Conservation (phyloP, 2,888 invertebrate genomes). For the Nemapogon koenigi region DNA sequence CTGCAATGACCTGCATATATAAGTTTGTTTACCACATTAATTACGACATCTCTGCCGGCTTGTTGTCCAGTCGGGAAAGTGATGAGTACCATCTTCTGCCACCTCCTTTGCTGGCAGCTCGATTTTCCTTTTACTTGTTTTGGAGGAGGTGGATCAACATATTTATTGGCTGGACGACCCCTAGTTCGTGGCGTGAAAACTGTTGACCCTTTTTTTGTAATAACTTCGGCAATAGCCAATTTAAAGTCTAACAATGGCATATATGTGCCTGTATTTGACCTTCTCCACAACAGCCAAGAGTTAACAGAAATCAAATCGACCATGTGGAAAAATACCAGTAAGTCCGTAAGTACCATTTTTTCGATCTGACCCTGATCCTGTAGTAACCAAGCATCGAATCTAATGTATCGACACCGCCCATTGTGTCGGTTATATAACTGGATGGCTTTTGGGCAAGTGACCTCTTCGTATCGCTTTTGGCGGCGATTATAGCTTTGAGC, state of each 20-base stretch:
- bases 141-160: constrained; percentile 3
- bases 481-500: constrained; percentile 1
- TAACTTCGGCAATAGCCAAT: constrained; percentile 11
- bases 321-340: constrained; percentile 8
- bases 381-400: constrained; percentile 9
- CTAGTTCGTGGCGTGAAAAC: constrained; percentile 17
- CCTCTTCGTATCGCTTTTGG: constrained; percentile 1
- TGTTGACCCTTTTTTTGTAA: constrained; percentile 12
- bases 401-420: constrained; percentile 7
- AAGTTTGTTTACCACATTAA: not conserved
- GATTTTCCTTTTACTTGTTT: constrained; percentile 8
- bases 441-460: constrained; percentile 7
- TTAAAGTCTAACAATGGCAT: constrained; percentile 8
- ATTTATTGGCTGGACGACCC: constrained; percentile 13
- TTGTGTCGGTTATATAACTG: constrained; percentile 5
- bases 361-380: constrained; percentile 5
- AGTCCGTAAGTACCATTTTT: constrained; percentile 6
- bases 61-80: constrained; percentile 15
- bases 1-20: too few relatives aligned
- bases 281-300: constrained; percentile 8
- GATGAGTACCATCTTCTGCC: constrained; percentile 16
- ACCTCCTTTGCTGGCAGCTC: constrained; percentile 16
- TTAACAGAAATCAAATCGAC: constrained; percentile 6
- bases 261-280: not conserved
- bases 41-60: constrained; percentile 2